Conservation (phyloP, 2,113 vertebrate species). For the Sinocyclocheilus grahami region DNA sequence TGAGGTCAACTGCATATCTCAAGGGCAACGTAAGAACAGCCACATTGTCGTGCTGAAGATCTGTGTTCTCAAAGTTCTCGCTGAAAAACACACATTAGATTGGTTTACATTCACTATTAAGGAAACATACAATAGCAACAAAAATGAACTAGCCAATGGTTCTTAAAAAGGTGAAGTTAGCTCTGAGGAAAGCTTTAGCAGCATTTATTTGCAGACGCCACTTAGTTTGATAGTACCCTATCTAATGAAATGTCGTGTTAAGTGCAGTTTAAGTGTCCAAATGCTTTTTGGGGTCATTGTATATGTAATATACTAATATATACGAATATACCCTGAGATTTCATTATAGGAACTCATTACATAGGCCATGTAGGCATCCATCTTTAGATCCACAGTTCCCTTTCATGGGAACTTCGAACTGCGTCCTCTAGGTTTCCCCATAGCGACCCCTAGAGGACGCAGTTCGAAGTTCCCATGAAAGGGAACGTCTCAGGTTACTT, state of each 20-base stretch:
- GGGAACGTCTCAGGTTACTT: no score
- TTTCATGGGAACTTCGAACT: no score
- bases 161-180: neutral
- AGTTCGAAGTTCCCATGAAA: no score
- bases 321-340: neutral
- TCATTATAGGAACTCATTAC: slow-evolving; percentile 17
- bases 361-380: neutral
- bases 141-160: neutral
- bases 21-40: slow-evolving; percentile 78
- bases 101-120: neutral
- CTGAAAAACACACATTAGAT: slow-evolving; percentile 67
- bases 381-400: neutral
- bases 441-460: no score
- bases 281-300: slow-evolving; percentile 13
- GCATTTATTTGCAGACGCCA: neutral
- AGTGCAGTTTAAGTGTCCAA: slow-evolving; percentile 8
- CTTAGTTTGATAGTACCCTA: neutral
- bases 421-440: no score
- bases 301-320: neutral
- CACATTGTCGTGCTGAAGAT: slow-evolving; percentile 75
- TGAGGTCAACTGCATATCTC: slow-evolving; percentile 83
- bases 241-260: neutral
- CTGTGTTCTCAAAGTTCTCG: slow-evolving; percentile 79
- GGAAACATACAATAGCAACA: neutral
- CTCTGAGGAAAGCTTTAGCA: neutral